Percentiles rank a stretch among this genome's conserved stretches.
phyloP scores from a whole-genome alignment of 30 jellyfish, hydroid and myxozoan genomes.

The Turritopsis rubra region DNA sequence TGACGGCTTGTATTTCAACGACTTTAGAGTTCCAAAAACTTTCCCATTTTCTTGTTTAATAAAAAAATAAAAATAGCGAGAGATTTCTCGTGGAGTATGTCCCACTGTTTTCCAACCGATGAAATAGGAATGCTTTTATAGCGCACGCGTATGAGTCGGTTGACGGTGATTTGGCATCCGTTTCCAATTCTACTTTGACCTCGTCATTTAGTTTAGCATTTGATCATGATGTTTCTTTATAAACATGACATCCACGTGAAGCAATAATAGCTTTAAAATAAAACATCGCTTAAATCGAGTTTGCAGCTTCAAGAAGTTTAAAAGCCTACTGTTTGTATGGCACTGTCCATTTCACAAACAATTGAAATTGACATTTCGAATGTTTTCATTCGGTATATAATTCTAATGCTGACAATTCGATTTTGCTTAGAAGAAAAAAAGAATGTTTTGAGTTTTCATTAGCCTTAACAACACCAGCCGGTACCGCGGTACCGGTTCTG shows the following conservation, averaged over 20 bases:
- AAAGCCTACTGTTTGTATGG: background rate
- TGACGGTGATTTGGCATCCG: background rate
- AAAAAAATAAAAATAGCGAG: background rate
- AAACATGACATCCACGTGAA: conserved; percentile 8
- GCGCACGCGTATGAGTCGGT: conserved; percentile 7
- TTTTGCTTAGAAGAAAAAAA: background rate
- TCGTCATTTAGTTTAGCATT: background rate
- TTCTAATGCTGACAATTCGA: background rate
- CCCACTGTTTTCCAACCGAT: conserved; percentile 11
- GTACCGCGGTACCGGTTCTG: background rate
- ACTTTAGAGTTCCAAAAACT: conserved; percentile 5
- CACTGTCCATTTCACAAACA: too few relatives aligned
- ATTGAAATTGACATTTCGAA: background rate
- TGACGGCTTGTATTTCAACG: background rate
- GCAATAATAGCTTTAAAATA: conserved; percentile 1
- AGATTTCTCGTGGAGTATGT: background rate
- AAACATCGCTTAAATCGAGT: background rate
- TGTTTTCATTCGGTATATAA: conserved; percentile 5
- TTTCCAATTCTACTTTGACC: conserved; percentile 13
- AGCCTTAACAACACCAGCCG: too few relatives aligned
- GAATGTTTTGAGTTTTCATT: background rate
- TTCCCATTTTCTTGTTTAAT: background rate
- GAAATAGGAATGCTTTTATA: background rate
- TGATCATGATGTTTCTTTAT: conserved; percentile 9
- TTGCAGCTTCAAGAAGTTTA: too few relatives aligned